phyloP scores from a whole-genome alignment of 1,140 invertebrate genomes.

The Drosophila seguyi region DNA sequence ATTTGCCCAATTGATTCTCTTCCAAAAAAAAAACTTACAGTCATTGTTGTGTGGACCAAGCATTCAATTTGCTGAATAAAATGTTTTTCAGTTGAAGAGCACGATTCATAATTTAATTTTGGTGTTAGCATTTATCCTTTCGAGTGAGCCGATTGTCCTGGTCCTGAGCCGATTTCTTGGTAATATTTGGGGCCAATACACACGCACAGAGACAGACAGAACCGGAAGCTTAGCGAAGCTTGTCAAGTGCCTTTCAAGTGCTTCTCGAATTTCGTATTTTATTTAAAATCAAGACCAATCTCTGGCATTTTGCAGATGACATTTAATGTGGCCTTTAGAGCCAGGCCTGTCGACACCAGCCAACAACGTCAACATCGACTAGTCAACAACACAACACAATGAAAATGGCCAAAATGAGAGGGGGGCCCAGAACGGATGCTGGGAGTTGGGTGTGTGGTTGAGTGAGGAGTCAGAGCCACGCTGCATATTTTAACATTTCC shows the following conservation, averaged over 20 bases:
- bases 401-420: conserved; percentile 20
- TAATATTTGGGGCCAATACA: conserved; percentile 1
- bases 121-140: conserved; percentile 33
- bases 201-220: neutral
- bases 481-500: conserved; percentile 80
- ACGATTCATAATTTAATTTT: conserved; percentile 37
- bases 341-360: conserved; percentile 54
- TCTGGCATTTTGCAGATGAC: conserved; percentile 34
- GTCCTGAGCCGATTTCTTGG: conserved; percentile 21
- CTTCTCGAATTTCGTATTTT: conserved; percentile 22
- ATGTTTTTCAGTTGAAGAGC: conserved; percentile 15
- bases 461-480: conserved; percentile 42
- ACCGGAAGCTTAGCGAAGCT: conserved; percentile 21
- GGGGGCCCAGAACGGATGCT: neutral
- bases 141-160: conserved; percentile 34
- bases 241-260: conserved; percentile 4
- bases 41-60: neutral
- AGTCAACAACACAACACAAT: conserved; percentile 24
- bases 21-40: neutral
- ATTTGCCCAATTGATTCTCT: conserved; percentile 16
- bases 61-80: conserved; percentile 14
- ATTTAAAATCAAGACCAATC: conserved; percentile 22
- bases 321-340: conserved; percentile 34
- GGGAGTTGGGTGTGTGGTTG: conserved; percentile 9
- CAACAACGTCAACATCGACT: conserved; percentile 25